Evolutionary conservation across 2,888 invertebrate genomes (phyloP), one percentile per base, ranked within the genome.

Genomic region (Mythimna vitellina): DNA sequence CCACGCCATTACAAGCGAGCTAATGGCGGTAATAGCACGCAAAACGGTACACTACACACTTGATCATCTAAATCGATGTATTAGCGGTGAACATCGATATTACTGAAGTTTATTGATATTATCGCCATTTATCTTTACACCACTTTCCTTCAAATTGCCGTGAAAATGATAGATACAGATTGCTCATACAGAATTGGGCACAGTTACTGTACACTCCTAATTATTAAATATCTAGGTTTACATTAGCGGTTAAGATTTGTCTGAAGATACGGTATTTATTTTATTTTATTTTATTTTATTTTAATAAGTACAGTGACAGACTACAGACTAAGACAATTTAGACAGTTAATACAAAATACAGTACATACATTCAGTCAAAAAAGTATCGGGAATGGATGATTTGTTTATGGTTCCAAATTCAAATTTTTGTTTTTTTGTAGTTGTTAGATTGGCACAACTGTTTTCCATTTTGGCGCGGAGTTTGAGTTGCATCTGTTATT

Each of bases 41-140:
- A 75, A 65, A 78, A 70, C 83, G 76, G 80, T 85, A 76, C 56
- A 85, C 56, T 65, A 62, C 63, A 62, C 65, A 72, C 69, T 84
- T 71, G 65, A 82, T 78, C 75, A 68, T 73, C 72, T 81, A 61
- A 71, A 76, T 73, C 56, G 63, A 74, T 63, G 64, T 70, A 79
- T 76, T 74, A 76, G 64, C 61, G 70, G 64, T 69, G 65, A 67
- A 63, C 53, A 65, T 73, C 38, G 60, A 56, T 35, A 62, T 65
- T 61, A 60, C 64, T 73, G 53, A 63, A 35, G 10, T 67, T 71
- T 75, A 83, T 81, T 78, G 78, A 81, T 84, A 69, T 65, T 70
- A 77, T 72, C 35, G 57, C 22, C 32, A 54, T 64, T 75, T 62
- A 65, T 65, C 62, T 58, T 62, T 35, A 61, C 61, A 65, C 53